These are phyloP conservation scores for Dyspetes luteomarginatus DNA, from an alignment of 2,888 invertebrate genomes.

Conservation along the genomic window DNA sequence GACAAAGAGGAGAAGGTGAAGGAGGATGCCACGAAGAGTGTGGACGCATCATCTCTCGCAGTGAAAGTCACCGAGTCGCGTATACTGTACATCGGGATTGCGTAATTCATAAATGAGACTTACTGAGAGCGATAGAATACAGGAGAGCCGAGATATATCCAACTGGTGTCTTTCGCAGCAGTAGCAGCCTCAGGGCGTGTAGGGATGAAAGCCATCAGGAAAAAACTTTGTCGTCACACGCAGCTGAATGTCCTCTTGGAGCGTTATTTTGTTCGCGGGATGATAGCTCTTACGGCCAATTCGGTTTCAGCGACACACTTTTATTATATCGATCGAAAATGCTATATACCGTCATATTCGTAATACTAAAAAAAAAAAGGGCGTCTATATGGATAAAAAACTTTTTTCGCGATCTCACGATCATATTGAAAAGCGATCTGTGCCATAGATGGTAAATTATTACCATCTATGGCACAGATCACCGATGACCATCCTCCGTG, in stretches of 20 bases:
- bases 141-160: conserved; percentile 35
- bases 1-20: background rate
- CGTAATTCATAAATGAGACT: conserved; percentile 58
- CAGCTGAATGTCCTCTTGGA: conserved; percentile 17
- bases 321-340: conserved; percentile 16
- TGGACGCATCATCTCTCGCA: conserved; percentile 62
- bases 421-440: conserved; percentile 21
- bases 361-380: too few species aligned
- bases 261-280: conserved; percentile 52
- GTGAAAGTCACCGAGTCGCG: conserved; percentile 62
- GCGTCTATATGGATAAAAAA: background rate
- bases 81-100: conserved; percentile 35
- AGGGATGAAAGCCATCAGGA: conserved; percentile 4
- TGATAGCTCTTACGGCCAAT: conserved; percentile 43
- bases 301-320: conserved; percentile 54
- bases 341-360: background rate
- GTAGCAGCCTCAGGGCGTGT: conserved; percentile 37
- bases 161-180: conserved; percentile 32
- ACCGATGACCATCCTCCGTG: conserved; percentile 7
- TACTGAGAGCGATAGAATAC: conserved; percentile 40
- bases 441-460: conserved; percentile 45
- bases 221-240: conserved; percentile 12
- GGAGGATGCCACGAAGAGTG: conserved; percentile 40
- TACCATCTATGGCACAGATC: too few species aligned
- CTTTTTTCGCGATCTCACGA: conserved; percentile 11